These are phyloP conservation scores for Phrixothrix hirtus DNA, from an alignment of 2,888 invertebrate species.

Conservation along the genomic window DNA sequence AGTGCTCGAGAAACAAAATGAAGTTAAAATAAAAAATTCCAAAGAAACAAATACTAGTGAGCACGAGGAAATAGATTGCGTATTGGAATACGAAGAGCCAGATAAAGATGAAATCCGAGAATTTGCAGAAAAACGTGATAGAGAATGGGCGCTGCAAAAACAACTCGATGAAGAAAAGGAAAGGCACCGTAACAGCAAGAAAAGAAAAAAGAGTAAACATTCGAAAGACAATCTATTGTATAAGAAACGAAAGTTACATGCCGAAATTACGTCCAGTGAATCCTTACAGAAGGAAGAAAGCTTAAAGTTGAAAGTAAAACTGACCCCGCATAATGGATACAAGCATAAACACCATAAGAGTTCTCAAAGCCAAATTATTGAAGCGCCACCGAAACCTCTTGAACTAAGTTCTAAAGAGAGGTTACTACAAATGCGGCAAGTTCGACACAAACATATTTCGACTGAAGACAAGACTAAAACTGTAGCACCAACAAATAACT, in stretches of 20 bases:
- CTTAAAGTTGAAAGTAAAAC: conserved; percentile 61
- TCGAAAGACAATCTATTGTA: conserved; percentile 58
- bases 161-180: conserved; percentile 47
- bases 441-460: conserved; percentile 50
- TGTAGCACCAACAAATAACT: too few species aligned
- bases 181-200: conserved; percentile 55
- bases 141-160: conserved; percentile 55
- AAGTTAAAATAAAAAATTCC: neutral
- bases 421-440: conserved; percentile 54
- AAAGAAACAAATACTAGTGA: neutral
- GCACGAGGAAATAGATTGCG: conserved; percentile 42
- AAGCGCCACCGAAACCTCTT: conserved; percentile 10
- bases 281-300: conserved; percentile 53
- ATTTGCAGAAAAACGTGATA: conserved; percentile 54
- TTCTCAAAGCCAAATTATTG: conserved; percentile 26
- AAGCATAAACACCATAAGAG: conserved; percentile 54
- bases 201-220: conserved; percentile 62
- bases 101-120: conserved; percentile 54
- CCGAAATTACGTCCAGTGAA: conserved; percentile 57
- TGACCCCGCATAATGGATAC: conserved; percentile 55
- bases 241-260: conserved; percentile 61
- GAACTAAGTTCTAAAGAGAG: conserved; percentile 50
- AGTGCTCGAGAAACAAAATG: conserved; percentile 24
- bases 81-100: conserved; percentile 53
- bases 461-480: conserved; percentile 44